Percentiles rank a stretch among this genome's conserved stretches.
Evolutionary conservation across 2,888 invertebrate genomes (phyloP).

Genomic region (Timema podura): DNA sequence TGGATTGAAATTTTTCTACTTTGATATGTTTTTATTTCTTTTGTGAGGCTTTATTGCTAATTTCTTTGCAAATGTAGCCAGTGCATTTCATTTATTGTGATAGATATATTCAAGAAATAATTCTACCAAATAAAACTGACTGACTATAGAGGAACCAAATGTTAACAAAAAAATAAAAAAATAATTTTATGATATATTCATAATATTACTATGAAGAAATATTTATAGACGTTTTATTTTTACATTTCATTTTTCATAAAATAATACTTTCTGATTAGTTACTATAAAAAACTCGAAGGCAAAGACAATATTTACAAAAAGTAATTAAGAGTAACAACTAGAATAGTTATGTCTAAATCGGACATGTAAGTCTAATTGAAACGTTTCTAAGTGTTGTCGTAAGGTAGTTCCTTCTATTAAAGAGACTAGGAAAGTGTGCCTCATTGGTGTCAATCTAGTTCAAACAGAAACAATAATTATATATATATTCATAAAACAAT

Average conservation of each 20-base stretch:
- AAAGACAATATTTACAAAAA: too few relatives aligned
- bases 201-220: slow-evolving; percentile 1
- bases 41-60: background rate
- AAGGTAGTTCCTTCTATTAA: slow-evolving; percentile 14
- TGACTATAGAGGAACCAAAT: background rate
- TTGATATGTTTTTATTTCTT: background rate
- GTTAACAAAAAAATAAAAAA: background rate
- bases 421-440: slow-evolving; percentile 15
- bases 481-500: background rate
- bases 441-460: slow-evolving; percentile 13
- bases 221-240: slow-evolving; percentile 10
- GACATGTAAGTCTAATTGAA: background rate
- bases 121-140: background rate
- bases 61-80: background rate
- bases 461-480: slow-evolving; percentile 13
- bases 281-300: too few relatives aligned
- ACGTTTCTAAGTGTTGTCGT: slow-evolving; percentile 7
- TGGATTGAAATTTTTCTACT: slow-evolving; percentile 25
- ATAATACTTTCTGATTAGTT: background rate
- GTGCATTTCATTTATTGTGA: slow-evolving; percentile 10
- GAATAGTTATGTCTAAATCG: too few relatives aligned
- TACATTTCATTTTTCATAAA: slow-evolving; percentile 5
- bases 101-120: slow-evolving; percentile 15
- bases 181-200: background rate
- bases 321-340: too few relatives aligned